These are phyloP conservation scores for Syngnathoides biaculeatus DNA, from an alignment of 2,113 vertebrate species.

Conservation along the genomic window DNA sequence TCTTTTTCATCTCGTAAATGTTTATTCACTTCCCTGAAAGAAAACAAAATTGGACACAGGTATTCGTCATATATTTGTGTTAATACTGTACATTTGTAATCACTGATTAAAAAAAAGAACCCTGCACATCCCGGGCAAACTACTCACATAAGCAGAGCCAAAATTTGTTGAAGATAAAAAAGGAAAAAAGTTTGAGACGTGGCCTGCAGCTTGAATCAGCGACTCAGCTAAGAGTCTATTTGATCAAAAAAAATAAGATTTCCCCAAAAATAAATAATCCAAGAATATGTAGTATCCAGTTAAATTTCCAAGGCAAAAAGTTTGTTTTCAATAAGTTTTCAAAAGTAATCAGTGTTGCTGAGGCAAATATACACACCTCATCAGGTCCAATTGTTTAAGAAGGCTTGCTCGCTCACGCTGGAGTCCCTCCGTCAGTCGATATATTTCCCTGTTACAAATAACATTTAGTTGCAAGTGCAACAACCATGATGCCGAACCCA, in stretches of 20 bases:
- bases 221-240: not conserved
- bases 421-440: constrained; percentile 82
- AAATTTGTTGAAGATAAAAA: not conserved
- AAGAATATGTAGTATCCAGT: not conserved
- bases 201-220: not conserved
- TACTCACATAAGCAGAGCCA: not conserved
- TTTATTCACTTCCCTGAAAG: constrained; percentile 90
- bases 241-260: not conserved
- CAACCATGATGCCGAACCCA: not conserved
- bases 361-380: constrained; percentile 76
- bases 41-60: not conserved
- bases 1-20: constrained; percentile 86
- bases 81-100: not conserved
- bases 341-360: not conserved
- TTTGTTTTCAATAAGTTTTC: not conserved
- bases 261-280: not conserved
- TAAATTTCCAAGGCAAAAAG: too few species aligned
- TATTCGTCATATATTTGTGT: not conserved
- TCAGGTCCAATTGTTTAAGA: constrained; percentile 85
- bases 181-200: not conserved
- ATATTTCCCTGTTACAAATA: constrained; percentile 80
- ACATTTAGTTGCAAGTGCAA: not conserved
- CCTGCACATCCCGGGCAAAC: too few species aligned
- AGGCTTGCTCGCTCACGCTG: constrained; percentile 84
- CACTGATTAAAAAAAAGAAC: not conserved